These are phyloP conservation scores for Ceryle rudis DNA, from an alignment of 2,797 vertebrate genomes.

Conservation along the genomic window DNA sequence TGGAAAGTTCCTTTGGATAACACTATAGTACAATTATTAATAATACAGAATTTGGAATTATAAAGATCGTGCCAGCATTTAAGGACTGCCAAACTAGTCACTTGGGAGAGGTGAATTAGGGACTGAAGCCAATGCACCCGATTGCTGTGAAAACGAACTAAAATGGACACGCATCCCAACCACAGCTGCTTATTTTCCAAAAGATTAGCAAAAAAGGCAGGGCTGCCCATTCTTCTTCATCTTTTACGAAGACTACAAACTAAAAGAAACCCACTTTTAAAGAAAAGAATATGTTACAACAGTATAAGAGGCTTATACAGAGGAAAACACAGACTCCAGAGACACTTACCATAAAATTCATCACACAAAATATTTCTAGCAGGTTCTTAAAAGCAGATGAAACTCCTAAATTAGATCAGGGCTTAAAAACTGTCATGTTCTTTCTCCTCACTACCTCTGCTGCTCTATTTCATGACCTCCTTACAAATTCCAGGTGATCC, in stretches of 20 bases:
- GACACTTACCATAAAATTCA: not conserved
- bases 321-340: not conserved
- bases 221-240: not conserved
- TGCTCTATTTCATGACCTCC: not conserved
- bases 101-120: not conserved
- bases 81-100: not conserved
- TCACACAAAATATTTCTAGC: not conserved
- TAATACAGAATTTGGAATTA: not conserved
- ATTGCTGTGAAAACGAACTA: not conserved
- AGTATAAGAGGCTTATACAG: not conserved
- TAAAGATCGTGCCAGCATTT: not conserved
- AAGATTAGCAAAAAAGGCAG: not conserved
- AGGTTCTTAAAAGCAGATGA: not conserved
- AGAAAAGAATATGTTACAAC: not conserved
- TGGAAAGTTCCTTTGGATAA: not conserved
- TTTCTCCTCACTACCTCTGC: not conserved
- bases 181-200: not conserved
- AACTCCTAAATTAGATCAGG: not conserved
- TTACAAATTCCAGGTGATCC: not conserved
- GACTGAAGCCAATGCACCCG: not conserved
- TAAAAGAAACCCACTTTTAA: not conserved
- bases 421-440: not conserved
- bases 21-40: not conserved
- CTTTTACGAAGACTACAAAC: not conserved
- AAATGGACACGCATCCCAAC: not conserved